phyloP scores from a whole-genome alignment of 1,140 invertebrate genomes.

The Condylostylus longicornis region DNA sequence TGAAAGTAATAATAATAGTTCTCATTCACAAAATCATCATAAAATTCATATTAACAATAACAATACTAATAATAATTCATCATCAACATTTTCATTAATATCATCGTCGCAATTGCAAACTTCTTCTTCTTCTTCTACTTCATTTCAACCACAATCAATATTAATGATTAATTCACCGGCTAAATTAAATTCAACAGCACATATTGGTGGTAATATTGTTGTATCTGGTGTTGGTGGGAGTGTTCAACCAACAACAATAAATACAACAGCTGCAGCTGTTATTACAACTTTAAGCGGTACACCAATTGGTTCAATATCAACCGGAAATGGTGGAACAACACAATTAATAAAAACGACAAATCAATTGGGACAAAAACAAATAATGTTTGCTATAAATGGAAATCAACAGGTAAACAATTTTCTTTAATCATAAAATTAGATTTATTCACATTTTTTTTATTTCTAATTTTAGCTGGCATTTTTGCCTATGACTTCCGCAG shows the following conservation, averaged over 20 bases:
- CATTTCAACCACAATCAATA: background rate
- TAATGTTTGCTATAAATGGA: slow-evolving; percentile 3
- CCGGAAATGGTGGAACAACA: background rate
- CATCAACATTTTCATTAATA: too few relatives aligned
- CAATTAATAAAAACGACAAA: background rate
- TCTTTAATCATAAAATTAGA: background rate
- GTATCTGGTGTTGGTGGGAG: too few relatives aligned
- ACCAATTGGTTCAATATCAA: background rate
- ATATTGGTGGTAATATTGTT: too few relatives aligned
- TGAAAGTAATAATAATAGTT: slow-evolving; percentile 4
- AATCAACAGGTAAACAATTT: slow-evolving; percentile 1
- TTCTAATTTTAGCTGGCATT: background rate
- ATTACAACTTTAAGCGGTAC: background rate
- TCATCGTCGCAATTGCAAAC: background rate
- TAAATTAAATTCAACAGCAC: slow-evolving; percentile 1
- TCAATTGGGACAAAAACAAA: slow-evolving; percentile 3
- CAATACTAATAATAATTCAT: too few relatives aligned
- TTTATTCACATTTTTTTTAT: background rate
- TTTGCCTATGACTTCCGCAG: slow-evolving; percentile 3
- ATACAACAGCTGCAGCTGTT: slow-evolving; percentile 1
- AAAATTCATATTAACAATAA: too few relatives aligned
- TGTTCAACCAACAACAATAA: background rate
- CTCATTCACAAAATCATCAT: too few relatives aligned
- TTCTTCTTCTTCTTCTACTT: background rate
- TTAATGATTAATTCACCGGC: slow-evolving; percentile 5